Percentiles rank a stretch among this genome's conserved stretches.
These are phyloP conservation scores for Drosophila ogumai DNA, from an alignment of 1,140 invertebrate genomes.

Conservation along the genomic window DNA sequence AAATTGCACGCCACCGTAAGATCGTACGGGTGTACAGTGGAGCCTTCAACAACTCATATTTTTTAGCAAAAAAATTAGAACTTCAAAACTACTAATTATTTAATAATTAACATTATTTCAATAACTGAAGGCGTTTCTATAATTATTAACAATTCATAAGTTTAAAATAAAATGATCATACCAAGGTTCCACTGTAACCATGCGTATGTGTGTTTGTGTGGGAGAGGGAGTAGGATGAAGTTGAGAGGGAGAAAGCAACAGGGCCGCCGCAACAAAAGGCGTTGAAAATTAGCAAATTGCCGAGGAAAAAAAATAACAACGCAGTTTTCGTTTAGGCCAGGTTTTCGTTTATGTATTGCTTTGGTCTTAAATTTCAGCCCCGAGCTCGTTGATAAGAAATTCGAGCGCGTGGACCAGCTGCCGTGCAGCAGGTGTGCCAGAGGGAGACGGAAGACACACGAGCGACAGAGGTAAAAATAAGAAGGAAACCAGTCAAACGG, in stretches of 20 bases:
- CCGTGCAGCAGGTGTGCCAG: constrained; percentile 66
- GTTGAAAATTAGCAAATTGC: constrained; percentile 42
- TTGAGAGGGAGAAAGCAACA: constrained; percentile 36
- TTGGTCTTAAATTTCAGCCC: constrained; percentile 20
- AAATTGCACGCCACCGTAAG: constrained; percentile 40
- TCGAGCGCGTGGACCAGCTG: constrained; percentile 69
- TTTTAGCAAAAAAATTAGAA: not conserved
- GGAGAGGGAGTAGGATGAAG: constrained; percentile 18
- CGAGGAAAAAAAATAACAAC: constrained; percentile 50
- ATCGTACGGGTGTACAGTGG: constrained; percentile 20
- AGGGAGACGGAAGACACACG: constrained; percentile 8
- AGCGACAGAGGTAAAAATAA: constrained; percentile 12
- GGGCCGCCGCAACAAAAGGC: constrained; percentile 34
- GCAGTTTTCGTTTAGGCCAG: constrained; percentile 47
- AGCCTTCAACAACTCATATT: not conserved
- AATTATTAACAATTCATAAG: too few species aligned
- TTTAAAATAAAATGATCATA: too few species aligned
- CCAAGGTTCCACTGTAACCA: constrained; percentile 9
- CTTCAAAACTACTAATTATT: not conserved
- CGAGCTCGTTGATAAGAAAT: constrained; percentile 70
- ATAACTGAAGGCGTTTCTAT: too few species aligned
- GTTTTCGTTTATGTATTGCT: constrained; percentile 34
- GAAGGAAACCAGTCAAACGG: constrained; percentile 75
- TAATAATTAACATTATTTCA: too few species aligned
- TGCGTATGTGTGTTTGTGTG: constrained; percentile 8